Evolutionary conservation across 2,888 invertebrate species (phyloP).

Genomic region (Cheilosia vulpina): DNA sequence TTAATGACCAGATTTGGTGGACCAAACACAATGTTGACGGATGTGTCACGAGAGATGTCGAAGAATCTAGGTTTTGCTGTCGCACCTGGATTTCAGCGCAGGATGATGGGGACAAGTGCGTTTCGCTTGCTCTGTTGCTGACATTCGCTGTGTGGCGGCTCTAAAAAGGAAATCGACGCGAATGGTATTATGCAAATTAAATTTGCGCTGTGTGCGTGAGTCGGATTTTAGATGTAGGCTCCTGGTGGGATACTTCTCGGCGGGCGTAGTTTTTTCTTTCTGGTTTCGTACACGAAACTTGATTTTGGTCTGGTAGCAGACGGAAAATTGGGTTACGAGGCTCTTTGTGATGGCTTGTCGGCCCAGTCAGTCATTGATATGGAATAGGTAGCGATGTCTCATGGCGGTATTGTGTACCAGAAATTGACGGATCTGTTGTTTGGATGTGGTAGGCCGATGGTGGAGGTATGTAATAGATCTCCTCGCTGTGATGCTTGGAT

Average conservation of each 20-base stretch:
- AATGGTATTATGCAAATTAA: slow-evolving; percentile 57
- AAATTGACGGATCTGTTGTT: slow-evolving; percentile 6
- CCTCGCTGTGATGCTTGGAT: neutral
- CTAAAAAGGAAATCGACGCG: slow-evolving; percentile 30
- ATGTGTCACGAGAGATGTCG: slow-evolving; percentile 56
- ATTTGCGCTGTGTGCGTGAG: slow-evolving; percentile 41
- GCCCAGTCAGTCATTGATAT: neutral
- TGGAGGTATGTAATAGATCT: neutral
- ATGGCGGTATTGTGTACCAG: slow-evolving; percentile 5
- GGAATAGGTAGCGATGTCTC: neutral
- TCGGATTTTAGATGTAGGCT: slow-evolving; percentile 23
- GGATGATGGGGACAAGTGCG: neutral
- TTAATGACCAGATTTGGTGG: slow-evolving; percentile 49
- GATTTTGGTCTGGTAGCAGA: slow-evolving; percentile 20
- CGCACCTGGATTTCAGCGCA: slow-evolving; percentile 1
- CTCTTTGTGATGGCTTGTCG: neutral
- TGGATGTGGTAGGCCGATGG: neutral
- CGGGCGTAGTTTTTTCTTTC: neutral
- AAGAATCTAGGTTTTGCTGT: slow-evolving; percentile 30
- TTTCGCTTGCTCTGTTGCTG: slow-evolving; percentile 3
- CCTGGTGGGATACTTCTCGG: slow-evolving; percentile 1
- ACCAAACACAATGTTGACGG: slow-evolving; percentile 46
- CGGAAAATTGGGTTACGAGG: slow-evolving; percentile 58
- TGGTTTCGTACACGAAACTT: slow-evolving; percentile 13
- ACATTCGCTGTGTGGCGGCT: slow-evolving; percentile 1